Base-by-base conservation (phyloP, 2,888 invertebrate species). In the Chirona hameri region DNA sequence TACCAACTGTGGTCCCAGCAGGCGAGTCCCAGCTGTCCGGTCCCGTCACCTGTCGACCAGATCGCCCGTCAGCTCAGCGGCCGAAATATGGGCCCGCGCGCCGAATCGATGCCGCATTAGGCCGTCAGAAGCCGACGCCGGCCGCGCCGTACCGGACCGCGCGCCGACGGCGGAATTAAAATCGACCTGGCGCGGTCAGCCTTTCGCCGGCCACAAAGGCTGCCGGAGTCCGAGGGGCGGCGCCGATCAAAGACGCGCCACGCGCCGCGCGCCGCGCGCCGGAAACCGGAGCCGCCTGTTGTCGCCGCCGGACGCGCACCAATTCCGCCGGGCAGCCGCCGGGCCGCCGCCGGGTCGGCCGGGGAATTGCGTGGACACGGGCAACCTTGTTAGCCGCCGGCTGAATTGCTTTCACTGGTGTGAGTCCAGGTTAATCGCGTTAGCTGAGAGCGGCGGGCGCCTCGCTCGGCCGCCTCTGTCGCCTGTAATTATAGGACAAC, bases 91-190 rank as follows among this genome's bases (percentile, higher is more conserved):
- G 72, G 29, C 72, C 18, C 18, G 27, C 72, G 31, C 18, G 31
- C 31, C 72, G 31, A 72, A 72, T 72, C 72, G 72, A 72, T 72
- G 31, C 14, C 18, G 72, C 72, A 72, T 72, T 72, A 72, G 72
- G 31, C 18, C 27, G 31, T 14, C 31, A 27, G 52, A 18, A 5
- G 29, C 31, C 72, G 18, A 18, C 72, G 72, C 29, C 18, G 72
- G 31, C 52, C 31, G 31, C 39, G 72, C 31, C 31, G 72, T 7
- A 18, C 18, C 18, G 31, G 29, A 5, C 72, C 72, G 27, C 72
- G 18, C 72, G 29, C 31, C 72, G 18, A 18, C 72, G 72, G 5
- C 27, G 72, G 31, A 72, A 72, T 72, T 72, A 72, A 72, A 72
- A 72, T 72, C 72, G 72, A 72, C 72, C 31, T 29, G 52, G 52